Percentiles rank a stretch among this genome's conserved stretches.
Conservation (phyloP, 2,113 vertebrate genomes). For the Amphiprion ocellaris region DNA sequence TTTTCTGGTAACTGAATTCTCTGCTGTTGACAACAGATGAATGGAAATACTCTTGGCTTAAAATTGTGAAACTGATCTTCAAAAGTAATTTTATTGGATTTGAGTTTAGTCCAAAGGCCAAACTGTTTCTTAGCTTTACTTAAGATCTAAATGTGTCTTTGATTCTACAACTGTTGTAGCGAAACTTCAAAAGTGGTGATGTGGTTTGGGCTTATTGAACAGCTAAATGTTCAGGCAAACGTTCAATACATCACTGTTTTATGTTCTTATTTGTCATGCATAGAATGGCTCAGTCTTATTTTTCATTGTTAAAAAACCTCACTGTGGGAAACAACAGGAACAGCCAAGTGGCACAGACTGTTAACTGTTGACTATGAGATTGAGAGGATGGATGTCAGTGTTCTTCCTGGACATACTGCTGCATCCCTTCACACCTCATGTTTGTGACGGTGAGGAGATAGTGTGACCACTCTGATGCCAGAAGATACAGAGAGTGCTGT, state of each 20-base stretch:
- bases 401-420: slow-evolving; percentile 75
- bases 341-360: slow-evolving; percentile 41
- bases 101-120: background rate
- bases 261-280: slow-evolving; percentile 10
- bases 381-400: slow-evolving; percentile 49
- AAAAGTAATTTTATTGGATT: background rate
- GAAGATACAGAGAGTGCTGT: slow-evolving; percentile 5
- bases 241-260: slow-evolving; percentile 10
- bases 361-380: slow-evolving; percentile 44
- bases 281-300: slow-evolving; percentile 13
- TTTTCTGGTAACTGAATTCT: background rate
- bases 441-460: slow-evolving; percentile 57
- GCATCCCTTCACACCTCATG: slow-evolving; percentile 74
- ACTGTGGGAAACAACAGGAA: slow-evolving; percentile 16
- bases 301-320: slow-evolving; percentile 41
- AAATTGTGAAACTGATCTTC: background rate
- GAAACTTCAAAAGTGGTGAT: background rate
- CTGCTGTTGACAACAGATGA: background rate
- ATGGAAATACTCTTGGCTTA: background rate
- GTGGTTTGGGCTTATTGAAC: background rate
- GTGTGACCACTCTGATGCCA: slow-evolving; percentile 45
- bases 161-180: background rate
- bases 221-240: slow-evolving; percentile 1
- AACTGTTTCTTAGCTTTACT: background rate
- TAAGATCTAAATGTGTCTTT: background rate